A percentile compares a stretch with the other conserved stretches of the same genome.
phyloP scores from a whole-genome alignment of 2,888 invertebrate species.

The Meiosimyza platycephala region DNA sequence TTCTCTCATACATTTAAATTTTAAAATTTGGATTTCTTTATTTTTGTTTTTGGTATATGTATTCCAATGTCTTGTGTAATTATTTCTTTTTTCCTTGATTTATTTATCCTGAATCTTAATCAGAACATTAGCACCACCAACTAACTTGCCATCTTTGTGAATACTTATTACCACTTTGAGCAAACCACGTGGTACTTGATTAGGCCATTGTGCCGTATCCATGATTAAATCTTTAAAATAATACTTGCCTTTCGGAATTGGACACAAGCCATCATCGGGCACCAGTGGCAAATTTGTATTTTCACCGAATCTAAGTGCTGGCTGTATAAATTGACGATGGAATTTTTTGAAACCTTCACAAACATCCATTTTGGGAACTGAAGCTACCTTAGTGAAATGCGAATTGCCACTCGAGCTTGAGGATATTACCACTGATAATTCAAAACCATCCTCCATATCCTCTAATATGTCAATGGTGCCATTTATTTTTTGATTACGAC shows the following conservation, averaged over 20 bases:
- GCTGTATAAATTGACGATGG: conserved; percentile 56
- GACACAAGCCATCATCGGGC: conserved; percentile 53
- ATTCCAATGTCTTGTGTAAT: too few relatives aligned
- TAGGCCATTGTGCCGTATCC: conserved; percentile 57
- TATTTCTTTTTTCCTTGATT: not conserved
- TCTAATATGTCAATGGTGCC: conserved; percentile 52
- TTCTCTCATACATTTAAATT: too few relatives aligned
- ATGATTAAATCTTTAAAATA: conserved; percentile 52
- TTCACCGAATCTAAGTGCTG: conserved; percentile 52
- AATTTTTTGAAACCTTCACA: conserved; percentile 59
- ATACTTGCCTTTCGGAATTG: conserved; percentile 55
- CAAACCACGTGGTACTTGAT: conserved; percentile 56
- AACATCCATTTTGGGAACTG: conserved; percentile 54
- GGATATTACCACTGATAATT: conserved; percentile 53
- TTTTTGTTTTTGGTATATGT: too few relatives aligned
- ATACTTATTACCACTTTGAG: conserved; percentile 55
- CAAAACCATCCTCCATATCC: conserved; percentile 55
- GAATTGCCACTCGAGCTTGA: conserved; percentile 56
- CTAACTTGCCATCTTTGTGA: conserved; percentile 48
- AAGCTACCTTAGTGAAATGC: conserved; percentile 54
- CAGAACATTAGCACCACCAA: conserved; percentile 50
- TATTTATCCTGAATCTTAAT: conserved; percentile 5
- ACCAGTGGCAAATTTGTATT: conserved; percentile 55
- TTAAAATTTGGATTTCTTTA: too few relatives aligned
- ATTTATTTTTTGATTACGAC: conserved; percentile 54